phyloP scores from a whole-genome alignment of 2,113 vertebrate species.

The Microtus richardsoni region DNA sequence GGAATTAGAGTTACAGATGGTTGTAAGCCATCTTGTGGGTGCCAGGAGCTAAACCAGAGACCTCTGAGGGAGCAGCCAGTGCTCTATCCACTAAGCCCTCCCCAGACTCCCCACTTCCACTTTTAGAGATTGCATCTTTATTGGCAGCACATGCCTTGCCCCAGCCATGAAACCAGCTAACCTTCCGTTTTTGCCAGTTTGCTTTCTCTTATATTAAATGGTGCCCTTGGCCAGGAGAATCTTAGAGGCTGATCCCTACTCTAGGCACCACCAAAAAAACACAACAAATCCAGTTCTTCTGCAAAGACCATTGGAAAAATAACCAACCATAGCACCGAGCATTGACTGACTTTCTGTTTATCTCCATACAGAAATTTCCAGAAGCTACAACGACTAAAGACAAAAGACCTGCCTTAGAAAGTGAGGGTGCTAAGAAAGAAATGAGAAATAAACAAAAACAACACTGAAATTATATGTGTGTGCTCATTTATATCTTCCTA shows the following conservation, averaged over 20 bases:
- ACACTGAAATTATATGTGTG: not conserved
- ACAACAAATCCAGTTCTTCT: constrained; percentile 38
- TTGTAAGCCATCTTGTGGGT: no score
- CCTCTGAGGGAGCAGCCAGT: not conserved
- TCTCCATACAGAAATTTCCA: constrained; percentile 15
- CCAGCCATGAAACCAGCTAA: not conserved
- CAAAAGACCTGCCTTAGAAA: not conserved
- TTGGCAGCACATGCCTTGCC: not conserved
- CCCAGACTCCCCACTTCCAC: not conserved
- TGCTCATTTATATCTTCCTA: not conserved
- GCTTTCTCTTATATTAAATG: not conserved
- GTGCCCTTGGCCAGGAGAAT: constrained; percentile 15
- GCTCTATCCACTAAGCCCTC: not conserved
- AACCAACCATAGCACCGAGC: not conserved
- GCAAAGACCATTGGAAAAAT: constrained; percentile 84
- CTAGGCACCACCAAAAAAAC: constrained; percentile 45
- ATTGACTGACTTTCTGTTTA: not conserved
- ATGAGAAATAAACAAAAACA: not conserved
- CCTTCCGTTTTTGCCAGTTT: constrained; percentile 27
- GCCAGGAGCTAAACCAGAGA: not conserved
- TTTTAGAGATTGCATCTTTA: constrained; percentile 13
- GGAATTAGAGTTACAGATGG: not conserved
- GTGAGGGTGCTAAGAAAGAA: not conserved
- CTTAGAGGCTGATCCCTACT: constrained; percentile 54
- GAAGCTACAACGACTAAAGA: not conserved